Base-by-base conservation (phyloP, 2,113 vertebrate species). In the Salvelinus alpinus region DNA sequence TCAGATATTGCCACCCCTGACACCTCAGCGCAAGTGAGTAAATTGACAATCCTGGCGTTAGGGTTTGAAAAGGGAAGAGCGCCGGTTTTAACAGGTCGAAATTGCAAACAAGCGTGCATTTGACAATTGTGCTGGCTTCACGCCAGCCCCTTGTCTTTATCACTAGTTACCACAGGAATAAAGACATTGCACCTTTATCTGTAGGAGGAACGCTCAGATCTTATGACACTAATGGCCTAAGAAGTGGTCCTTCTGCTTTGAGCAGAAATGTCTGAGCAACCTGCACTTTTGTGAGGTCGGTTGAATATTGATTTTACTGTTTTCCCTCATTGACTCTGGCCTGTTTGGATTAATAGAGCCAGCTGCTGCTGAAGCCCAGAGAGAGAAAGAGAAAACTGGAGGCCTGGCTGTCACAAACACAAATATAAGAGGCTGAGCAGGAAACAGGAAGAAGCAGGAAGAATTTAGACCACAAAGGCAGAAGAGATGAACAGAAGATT, bases 271-370 rank as follows among this genome's bases (percentile, higher is more conserved):
- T 34, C 12, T 22, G 20, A 2, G 14, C 29, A 2, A 38, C 34
- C 34, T 38, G 34, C 34, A 8, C 34, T 38, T 38, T 9, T 12
- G 29, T 70, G n/a, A 69, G 20, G 9, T 34, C 13, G 3, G 29
- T 48, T 16, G 44, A 74, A 38, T 57, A 64, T 73, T 68, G 38
- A 73, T 27, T 64, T 24, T 72, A 72, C 12, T 5, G 5, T 47
- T 76, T 64, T 57, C 27, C 44, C 31, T 70, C 25, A 70, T 77
- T 70, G 74, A 65, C 54, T 76, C 65, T 65, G 67, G 71, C 70
- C 31, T 65, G 74, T 73, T 77, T 74, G 48, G 64, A 70, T 68
- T 34, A 64, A 44, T 34, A 59, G 57, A 59, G 18, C 18, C 22
- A 65, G 31, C 67, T 27, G 29, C 29, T 48, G 31, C 31, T 31